Conservation (phyloP, 2,113 vertebrate species). For the Vulpes vulpes region DNA sequence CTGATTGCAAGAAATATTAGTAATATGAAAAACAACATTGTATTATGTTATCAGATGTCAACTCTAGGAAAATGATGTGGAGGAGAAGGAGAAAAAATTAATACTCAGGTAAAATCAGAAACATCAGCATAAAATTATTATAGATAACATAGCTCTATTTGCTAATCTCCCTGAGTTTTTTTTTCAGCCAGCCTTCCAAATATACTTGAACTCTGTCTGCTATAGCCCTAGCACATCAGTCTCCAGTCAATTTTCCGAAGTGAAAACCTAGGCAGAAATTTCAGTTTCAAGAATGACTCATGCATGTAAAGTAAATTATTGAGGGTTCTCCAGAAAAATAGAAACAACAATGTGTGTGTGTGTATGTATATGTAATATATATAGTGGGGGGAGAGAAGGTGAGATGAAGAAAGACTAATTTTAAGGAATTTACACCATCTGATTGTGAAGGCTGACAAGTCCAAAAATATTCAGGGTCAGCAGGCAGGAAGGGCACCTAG, state of each 20-base stretch:
- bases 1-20: background rate
- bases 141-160: background rate
- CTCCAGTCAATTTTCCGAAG: background rate
- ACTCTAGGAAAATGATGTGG: background rate
- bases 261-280: background rate
- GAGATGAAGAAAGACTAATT: background rate
- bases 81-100: background rate
- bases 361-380: no score
- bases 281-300: background rate
- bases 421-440: background rate
- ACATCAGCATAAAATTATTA: background rate
- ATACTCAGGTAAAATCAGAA: background rate
- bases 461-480: background rate
- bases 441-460: background rate
- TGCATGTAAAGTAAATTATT: no score
- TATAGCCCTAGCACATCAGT: background rate
- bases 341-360: background rate
- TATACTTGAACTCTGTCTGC: background rate
- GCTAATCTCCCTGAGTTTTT: no score
- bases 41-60: background rate
- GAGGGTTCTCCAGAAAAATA: background rate
- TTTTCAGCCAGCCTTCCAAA: background rate
- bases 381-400: background rate
- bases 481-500: background rate
- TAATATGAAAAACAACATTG: background rate